Percentiles rank a stretch among this genome's conserved stretches.
Conservation (phyloP, 92 coral and sea anemone species). For the Porites divaricata region DNA sequence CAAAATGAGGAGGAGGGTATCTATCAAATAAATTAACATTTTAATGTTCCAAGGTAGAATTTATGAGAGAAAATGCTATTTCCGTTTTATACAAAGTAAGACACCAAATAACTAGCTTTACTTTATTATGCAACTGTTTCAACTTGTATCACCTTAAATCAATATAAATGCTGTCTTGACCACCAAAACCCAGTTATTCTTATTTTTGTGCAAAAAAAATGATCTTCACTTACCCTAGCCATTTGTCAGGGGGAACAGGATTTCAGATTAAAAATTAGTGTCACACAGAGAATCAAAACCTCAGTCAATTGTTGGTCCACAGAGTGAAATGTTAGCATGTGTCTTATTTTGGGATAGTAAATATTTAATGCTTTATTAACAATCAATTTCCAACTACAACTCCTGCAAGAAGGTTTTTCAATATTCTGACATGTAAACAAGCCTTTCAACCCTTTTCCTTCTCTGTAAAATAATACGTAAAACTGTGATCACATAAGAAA, state of each 20-base stretch:
- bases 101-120: not conserved
- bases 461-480: not conserved
- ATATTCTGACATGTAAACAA: not conserved
- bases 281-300: slow-evolving; percentile 27
- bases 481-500: not conserved
- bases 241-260: not conserved
- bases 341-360: slow-evolving; percentile 47
- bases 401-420: not conserved
- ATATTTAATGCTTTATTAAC: slow-evolving; percentile 55
- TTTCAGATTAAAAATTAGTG: not conserved
- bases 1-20: not conserved
- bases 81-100: not conserved
- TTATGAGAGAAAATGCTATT: not conserved
- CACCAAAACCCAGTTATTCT: not conserved
- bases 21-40: not conserved
- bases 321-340: slow-evolving; percentile 50
- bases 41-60: not conserved
- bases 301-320: not conserved
- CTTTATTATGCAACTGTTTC: slow-evolving; percentile 36
- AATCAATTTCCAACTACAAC: not conserved
- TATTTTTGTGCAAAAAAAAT: not conserved
- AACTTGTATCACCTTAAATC: slow-evolving; percentile 6
- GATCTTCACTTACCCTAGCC: slow-evolving; percentile 45
- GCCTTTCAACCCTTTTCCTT: not conserved
- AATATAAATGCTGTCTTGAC: not conserved